Evolutionary conservation across 2,113 vertebrate genomes (phyloP).

Genomic region (Forbesichthys papilliferus): DNA sequence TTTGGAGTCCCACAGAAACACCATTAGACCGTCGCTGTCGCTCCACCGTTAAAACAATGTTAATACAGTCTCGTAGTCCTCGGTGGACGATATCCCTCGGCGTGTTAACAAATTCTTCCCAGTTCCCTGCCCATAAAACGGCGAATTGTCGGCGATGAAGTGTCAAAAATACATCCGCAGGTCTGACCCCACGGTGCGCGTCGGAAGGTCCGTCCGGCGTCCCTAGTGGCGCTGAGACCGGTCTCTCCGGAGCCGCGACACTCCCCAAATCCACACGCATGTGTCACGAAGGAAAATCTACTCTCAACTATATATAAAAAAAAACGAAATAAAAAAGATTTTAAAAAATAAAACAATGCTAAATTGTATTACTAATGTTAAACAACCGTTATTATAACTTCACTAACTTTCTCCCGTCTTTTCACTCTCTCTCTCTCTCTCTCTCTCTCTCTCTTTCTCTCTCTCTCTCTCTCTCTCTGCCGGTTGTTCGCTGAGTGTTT

Average conservation of each 20-base stretch:
- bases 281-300: not conserved
- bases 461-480: slow-evolving; percentile 46
- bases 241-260: no score
- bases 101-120: no score
- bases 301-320: no score
- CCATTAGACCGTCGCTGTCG: slow-evolving; percentile 70
- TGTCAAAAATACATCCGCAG: not conserved
- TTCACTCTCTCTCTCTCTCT: not conserved
- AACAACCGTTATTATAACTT: not conserved
- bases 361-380: no score
- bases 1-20: slow-evolving; percentile 83
- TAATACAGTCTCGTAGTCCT: not conserved
- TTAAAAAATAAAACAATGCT: no score
- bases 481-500: slow-evolving; percentile 2
- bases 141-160: not conserved
- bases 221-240: no score
- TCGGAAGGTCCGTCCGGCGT: not conserved
- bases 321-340: no score
- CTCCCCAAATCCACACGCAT: no score
- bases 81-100: not conserved
- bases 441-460: not conserved
- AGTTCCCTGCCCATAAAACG: no score
- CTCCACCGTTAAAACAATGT: not conserved
- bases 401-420: not conserved
- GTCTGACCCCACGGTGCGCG: not conserved